These are phyloP conservation scores for Nesidiocoris tenuis DNA, from an alignment of 2,888 invertebrate genomes.

Conservation along the genomic window DNA sequence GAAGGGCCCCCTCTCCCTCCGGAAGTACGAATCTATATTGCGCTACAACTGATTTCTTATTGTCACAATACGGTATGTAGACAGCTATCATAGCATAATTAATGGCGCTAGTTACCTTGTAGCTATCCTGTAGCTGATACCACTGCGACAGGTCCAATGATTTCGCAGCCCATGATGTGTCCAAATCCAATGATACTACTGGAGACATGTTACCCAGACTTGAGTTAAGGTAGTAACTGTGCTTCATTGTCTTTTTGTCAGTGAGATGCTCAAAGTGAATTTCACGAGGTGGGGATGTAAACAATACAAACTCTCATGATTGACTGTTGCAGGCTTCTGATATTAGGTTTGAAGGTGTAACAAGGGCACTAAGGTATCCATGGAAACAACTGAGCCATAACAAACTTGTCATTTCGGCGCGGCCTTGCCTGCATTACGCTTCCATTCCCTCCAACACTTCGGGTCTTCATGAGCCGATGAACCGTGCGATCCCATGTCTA, in stretches of 20 bases:
- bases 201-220: slow-evolving; percentile 44
- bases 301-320: slow-evolving; percentile 36
- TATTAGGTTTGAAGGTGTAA: not conserved
- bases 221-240: slow-evolving; percentile 35
- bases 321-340: slow-evolving; percentile 21
- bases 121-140: slow-evolving; percentile 42
- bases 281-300: slow-evolving; percentile 20
- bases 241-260: slow-evolving; percentile 35
- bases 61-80: too few relatives aligned
- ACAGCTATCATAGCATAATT: too few relatives aligned
- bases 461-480: not conserved
- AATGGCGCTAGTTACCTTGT: too few relatives aligned
- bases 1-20: too few relatives aligned
- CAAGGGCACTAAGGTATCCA: slow-evolving; percentile 17
- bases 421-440: not conserved
- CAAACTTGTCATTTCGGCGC: slow-evolving; percentile 13
- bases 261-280: not conserved
- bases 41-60: too few relatives aligned
- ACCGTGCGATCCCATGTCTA: too few relatives aligned
- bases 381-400: slow-evolving; percentile 17
- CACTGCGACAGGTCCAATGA: slow-evolving; percentile 57
- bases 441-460: too few relatives aligned
- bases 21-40: too few relatives aligned
- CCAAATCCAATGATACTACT: slow-evolving; percentile 59
- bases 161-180: slow-evolving; percentile 63